These are phyloP conservation scores for Meda fulgida DNA, from an alignment of 2,797 vertebrate genomes.

Conservation along the genomic window DNA sequence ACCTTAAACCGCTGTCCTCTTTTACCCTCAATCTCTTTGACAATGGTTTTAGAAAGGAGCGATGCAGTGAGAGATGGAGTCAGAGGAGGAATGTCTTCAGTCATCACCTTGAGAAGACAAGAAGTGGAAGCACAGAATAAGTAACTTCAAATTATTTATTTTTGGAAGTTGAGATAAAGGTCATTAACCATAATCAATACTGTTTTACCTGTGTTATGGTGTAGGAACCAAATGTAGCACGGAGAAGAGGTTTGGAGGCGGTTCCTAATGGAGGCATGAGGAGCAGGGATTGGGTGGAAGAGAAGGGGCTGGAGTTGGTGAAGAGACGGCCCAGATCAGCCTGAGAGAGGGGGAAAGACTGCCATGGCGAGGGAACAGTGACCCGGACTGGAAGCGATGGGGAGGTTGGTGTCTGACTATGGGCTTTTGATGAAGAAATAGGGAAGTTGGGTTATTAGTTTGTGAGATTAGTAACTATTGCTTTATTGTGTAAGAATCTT, in stretches of 20 bases:
- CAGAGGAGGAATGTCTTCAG: conserved; percentile 64
- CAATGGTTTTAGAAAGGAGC: conserved; percentile 72
- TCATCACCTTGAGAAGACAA: conserved; percentile 66
- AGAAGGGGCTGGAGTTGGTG: conserved; percentile 79
- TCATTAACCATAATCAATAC: not conserved
- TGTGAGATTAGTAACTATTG: not conserved
- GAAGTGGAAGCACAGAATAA: not conserved
- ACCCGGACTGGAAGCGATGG: conserved; percentile 73
- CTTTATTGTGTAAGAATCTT: not conserved
- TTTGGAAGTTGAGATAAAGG: not conserved
- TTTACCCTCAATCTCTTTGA: conserved; percentile 59
- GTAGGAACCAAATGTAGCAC: conserved; percentile 75
- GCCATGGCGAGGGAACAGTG: conserved; percentile 67
- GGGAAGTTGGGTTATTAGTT: not conserved
- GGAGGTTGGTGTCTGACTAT: conserved; percentile 63
- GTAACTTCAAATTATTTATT: not conserved
- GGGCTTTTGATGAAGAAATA: conserved; percentile 53
- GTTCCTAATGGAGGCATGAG: conserved; percentile 62
- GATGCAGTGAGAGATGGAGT: conserved; percentile 66
- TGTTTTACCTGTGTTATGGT: conserved; percentile 72
- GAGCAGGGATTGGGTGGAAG: conserved; percentile 73
- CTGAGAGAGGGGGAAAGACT: conserved; percentile 72
- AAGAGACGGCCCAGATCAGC: conserved; percentile 72
- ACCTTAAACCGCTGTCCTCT: conserved; percentile 64
- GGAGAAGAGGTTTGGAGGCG: conserved; percentile 62